Base-by-base conservation (phyloP, 1,140 invertebrate genomes). In the Aradophagus sp. region DNA sequence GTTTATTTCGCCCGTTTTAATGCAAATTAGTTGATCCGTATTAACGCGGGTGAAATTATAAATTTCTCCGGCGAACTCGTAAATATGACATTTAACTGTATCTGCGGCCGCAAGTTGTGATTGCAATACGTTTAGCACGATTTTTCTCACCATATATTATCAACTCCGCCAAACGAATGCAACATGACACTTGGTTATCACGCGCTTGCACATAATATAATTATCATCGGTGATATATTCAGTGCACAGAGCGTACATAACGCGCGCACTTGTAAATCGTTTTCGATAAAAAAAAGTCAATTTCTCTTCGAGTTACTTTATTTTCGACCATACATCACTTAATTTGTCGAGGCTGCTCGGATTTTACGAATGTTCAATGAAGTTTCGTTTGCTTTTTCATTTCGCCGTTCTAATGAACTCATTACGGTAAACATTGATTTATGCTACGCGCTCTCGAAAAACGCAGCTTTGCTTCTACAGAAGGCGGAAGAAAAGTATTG, bases 31-130 rank as follows among this genome's bases (percentile, higher is more conserved):
- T 7, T 5, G 17, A 20, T 36, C 8, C 1, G 4, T 6, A 48
- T 20, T 34, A 31, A 47, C 44, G 10, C 14, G 42, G n/a, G 53
- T 23, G 53, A 58, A 58, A 58, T 58, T 58, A 29, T 20, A 16
- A 58, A 58, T 58, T 58, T 58, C 53, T 29, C 53, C 15, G 7
- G 11, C 13, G 41, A 47, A 38, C 41, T 38, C 53, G 26, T 58
- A 58, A 47, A 58, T 58, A 58, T 38, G 34, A 58, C 41, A 45
- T 29, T 45, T 29, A 55, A 38, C 41, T 38, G 12, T 39, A 47
- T 38, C 53, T 2, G 27, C 8, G 50, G 8, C 23, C 23, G 23
- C n/a, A 58, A 58, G 45, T 58, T 56, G 35, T 45, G 31, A 56
- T 55, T 41, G 35, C 35, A 17, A 26, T 38, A 15, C 27, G 27